phyloP scores from a whole-genome alignment of 2,797 vertebrate species.

The Hypotaenidia philippensis region DNA sequence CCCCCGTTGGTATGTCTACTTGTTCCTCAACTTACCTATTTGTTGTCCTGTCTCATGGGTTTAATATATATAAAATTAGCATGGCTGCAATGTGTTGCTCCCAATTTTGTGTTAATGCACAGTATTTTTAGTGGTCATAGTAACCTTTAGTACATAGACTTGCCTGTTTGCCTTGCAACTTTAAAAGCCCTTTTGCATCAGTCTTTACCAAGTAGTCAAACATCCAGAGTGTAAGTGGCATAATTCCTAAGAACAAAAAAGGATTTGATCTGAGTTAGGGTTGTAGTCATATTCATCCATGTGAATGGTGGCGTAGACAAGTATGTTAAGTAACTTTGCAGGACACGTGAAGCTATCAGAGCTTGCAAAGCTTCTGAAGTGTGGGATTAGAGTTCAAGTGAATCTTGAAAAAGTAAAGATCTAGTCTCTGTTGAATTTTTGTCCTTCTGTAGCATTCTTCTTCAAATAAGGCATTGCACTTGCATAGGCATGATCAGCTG shows the following conservation, averaged over 20 bases:
- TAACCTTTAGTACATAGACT: not conserved
- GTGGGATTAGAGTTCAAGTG: not conserved
- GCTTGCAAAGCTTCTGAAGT: not conserved
- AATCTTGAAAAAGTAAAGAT: not conserved
- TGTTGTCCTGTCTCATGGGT: not conserved
- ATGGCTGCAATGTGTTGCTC: not conserved
- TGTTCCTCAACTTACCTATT: not conserved
- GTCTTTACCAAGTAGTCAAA: not conserved
- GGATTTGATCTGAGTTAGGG: not conserved
- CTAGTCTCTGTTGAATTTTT: not conserved
- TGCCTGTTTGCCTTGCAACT: not conserved
- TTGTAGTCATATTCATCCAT: not conserved
- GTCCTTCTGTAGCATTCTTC: not conserved
- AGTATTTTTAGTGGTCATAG: accelerated
- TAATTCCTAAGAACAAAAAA: not conserved
- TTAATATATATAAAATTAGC: not conserved
- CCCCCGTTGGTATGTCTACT: constrained; percentile 90
- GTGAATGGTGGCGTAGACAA: not conserved
- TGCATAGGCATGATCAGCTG: not conserved
- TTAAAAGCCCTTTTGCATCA: not conserved
- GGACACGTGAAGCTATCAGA: not conserved
- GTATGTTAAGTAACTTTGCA: not conserved
- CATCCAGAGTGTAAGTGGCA: not conserved
- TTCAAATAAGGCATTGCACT: not conserved
- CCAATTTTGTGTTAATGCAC: accelerated